These are phyloP conservation scores for Argyresthia albistria DNA, from an alignment of 2,888 invertebrate species.

Conservation along the genomic window DNA sequence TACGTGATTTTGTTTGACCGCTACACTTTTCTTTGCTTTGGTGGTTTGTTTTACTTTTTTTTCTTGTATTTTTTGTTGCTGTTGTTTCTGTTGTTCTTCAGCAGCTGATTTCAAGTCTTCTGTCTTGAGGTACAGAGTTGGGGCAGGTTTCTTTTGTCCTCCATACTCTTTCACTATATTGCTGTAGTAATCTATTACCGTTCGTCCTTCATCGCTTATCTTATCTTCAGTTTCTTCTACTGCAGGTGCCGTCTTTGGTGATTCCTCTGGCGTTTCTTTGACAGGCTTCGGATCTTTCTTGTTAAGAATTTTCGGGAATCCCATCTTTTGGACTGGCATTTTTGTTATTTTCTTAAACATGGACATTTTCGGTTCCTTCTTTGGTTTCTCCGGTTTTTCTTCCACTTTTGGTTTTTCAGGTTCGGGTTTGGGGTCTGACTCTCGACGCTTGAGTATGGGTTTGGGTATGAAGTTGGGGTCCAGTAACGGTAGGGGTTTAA, in stretches of 20 bases:
- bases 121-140: constrained; percentile 73
- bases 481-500: constrained; percentile 75
- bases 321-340: constrained; percentile 45
- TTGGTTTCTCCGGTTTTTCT: constrained; percentile 21
- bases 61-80: constrained; percentile 29
- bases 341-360: constrained; percentile 58
- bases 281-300: constrained; percentile 44
- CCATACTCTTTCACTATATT: constrained; percentile 84
- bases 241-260: constrained; percentile 12
- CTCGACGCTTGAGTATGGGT: constrained; percentile 81
- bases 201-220: constrained; percentile 76
- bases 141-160: constrained; percentile 51
- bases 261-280: constrained; percentile 15
- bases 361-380: constrained; percentile 46
- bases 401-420: constrained; percentile 3
- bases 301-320: constrained; percentile 44
- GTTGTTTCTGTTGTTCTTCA: constrained; percentile 59
- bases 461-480: constrained; percentile 83
- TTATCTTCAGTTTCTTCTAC: constrained; percentile 36
- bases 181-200: constrained; percentile 84
- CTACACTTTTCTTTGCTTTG: constrained; percentile 17
- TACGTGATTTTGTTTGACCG: constrained; percentile 19
- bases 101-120: constrained; percentile 75
- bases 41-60: constrained; percentile 26
- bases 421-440: constrained; percentile 24